Evolutionary conservation across 2,797 vertebrate genomes (phyloP), one percentile per base, ranked within the genome.

Genomic region (Tapirus indicus): DNA sequence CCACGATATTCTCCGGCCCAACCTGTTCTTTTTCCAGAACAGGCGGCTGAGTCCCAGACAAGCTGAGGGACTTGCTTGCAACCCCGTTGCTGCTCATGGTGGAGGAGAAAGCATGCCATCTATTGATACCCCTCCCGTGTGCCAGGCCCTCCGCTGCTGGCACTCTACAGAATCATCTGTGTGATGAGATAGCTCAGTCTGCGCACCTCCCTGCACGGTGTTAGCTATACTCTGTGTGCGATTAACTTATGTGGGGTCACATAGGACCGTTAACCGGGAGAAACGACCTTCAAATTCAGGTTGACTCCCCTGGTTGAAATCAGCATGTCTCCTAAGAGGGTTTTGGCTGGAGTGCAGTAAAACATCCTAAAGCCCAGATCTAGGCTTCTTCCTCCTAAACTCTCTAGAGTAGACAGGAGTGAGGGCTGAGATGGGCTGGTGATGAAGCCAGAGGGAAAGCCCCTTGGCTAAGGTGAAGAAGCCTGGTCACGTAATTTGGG

Each of bases 171-270:
- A 13, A 21, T 29, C 17, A 5, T 52, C 47, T 12, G 3, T 6
- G 1, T 21, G 13, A 23, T 12, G 3, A 16, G 35, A 32, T 4
- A 12, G 44, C 21, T 72, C 52, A 25, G 11, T 2, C 7, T 52
- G 3, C 7, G 4, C 7, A 14, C 35, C 6, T 3, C 58, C 38
- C 32, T 2, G 47, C 13, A 0, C 0, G 0, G 35, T 6, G 13
- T 32, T 60, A 25, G 20, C 56, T 1, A 58, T 0, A 0, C 21
- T 66, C 21, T 14, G 12, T 14, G 13, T 5, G 64, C 8, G 27
- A 23, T 56, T 44, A 12, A 38, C 2, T 2, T 18, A 6, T 13
- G 0, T 29, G 20, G 56, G 74, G 49, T 25, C 52, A 9, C 0
- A 9, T 0, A 27, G 60, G 44, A 8, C 32, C 20, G 29, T 35